phyloP scores from a whole-genome alignment of 2,797 vertebrate species.

The Chromis chromis region DNA sequence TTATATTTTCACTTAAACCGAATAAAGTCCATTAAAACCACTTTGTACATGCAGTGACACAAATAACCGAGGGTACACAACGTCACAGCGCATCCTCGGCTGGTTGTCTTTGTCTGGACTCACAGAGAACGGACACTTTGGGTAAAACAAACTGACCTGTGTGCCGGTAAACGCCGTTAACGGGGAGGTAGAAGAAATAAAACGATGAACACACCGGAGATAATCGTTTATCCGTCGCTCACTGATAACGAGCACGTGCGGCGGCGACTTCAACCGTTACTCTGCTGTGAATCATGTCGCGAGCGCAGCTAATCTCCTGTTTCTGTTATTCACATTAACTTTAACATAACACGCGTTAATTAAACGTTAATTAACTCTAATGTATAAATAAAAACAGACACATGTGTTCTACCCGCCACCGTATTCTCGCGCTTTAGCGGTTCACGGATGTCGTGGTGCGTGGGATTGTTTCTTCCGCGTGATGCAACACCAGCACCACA shows the following conservation, averaged over 20 bases:
- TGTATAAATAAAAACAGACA: no score
- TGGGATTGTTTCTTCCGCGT: background rate
- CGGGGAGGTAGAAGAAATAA: background rate
- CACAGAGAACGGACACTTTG: no score
- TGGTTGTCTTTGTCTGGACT: no score
- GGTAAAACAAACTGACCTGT: background rate
- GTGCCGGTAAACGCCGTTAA: background rate
- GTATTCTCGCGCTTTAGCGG: no score
- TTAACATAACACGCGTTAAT: background rate
- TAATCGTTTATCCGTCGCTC: background rate
- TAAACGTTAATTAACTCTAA: no score
- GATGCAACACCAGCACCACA: background rate
- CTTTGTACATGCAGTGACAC: no score
- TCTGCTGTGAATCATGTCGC: background rate
- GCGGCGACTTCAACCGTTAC: background rate
- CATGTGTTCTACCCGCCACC: no score
- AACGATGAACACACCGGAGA: background rate
- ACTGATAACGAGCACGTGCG: background rate
- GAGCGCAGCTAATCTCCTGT: background rate
- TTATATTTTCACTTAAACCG: no score
- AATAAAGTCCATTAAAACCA: no score
- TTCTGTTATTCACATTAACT: background rate
- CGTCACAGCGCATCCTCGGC: no score
- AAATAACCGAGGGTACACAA: no score
- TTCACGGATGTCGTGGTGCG: no score